Evolutionary conservation across 2,113 vertebrate species (phyloP).

Genomic region (Poeciliopsis retropinna): DNA sequence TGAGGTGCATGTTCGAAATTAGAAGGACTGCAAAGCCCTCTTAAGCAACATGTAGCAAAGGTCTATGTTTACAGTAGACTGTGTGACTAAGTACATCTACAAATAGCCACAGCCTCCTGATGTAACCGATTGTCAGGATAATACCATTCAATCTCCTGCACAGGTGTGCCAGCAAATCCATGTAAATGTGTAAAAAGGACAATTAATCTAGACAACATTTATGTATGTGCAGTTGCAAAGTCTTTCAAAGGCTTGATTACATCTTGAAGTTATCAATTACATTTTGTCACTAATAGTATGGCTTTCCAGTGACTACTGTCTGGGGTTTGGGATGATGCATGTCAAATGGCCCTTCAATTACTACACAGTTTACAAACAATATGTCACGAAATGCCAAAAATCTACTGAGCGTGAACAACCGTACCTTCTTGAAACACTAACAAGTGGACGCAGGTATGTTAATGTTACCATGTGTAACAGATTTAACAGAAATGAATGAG

Average conservation of each 20-base stretch:
- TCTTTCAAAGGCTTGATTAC: neutral
- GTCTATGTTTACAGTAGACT: slow-evolving; percentile 41
- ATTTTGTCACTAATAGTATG: slow-evolving; percentile 31
- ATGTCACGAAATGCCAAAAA: slow-evolving; percentile 13
- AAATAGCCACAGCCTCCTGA: slow-evolving; percentile 65
- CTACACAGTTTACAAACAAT: slow-evolving; percentile 50
- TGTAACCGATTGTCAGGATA: slow-evolving; percentile 49
- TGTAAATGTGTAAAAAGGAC: slow-evolving; percentile 21
- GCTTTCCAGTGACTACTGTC: slow-evolving; percentile 30
- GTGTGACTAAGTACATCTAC: slow-evolving; percentile 54
- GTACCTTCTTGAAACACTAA: neutral
- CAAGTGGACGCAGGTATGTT: neutral
- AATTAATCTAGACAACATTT: neutral
- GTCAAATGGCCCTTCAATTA: slow-evolving; percentile 22
- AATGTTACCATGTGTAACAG: neutral
- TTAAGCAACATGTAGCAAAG: slow-evolving; percentile 55
- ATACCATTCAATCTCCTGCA: slow-evolving; percentile 21
- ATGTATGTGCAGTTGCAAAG: neutral
- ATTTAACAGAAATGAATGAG: neutral
- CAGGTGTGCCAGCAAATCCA: slow-evolving; percentile 21
- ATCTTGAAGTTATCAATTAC: neutral
- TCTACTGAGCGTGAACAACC: neutral
- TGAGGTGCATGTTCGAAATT: slow-evolving; percentile 56
- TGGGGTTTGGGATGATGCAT: slow-evolving; percentile 6
- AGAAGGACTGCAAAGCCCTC: slow-evolving; percentile 61